These are phyloP conservation scores for Drosophila equinoxialis DNA, from an alignment of 1,140 invertebrate genomes.

Conservation along the genomic window DNA sequence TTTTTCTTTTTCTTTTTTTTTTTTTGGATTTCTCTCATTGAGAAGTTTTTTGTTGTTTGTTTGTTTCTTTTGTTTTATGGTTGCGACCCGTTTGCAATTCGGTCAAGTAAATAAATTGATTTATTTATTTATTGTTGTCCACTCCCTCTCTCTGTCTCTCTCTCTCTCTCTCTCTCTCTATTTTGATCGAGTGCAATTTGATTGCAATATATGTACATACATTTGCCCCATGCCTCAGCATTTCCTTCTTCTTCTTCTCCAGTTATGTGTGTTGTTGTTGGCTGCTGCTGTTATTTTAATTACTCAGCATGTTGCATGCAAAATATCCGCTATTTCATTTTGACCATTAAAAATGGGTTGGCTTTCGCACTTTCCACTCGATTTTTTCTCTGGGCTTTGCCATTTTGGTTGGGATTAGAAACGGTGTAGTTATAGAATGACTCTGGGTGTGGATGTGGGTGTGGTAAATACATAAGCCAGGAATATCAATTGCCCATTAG, in stretches of 20 bases:
- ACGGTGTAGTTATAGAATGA: too few relatives aligned
- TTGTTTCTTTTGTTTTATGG: constrained; percentile 11
- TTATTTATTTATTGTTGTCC: constrained; percentile 39
- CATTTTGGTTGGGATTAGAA: too few relatives aligned
- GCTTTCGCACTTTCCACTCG: constrained; percentile 59
- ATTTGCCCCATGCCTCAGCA: background rate
- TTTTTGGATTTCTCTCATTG: background rate
- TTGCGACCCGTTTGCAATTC: constrained; percentile 39
- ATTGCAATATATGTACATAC: constrained; percentile 4
- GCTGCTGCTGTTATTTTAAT: constrained; percentile 56
- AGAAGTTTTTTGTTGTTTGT: constrained; percentile 36
- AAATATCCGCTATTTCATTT: constrained; percentile 5
- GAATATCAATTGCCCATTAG: constrained; percentile 65
- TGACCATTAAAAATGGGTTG: constrained; percentile 21
- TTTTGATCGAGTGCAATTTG: constrained; percentile 25
- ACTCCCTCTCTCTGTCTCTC: constrained; percentile 8
- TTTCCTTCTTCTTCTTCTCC: background rate
- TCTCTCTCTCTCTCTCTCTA: background rate
- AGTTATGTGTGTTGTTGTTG: background rate
- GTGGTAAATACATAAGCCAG: constrained; percentile 14
- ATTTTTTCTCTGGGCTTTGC: background rate
- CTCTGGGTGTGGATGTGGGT: constrained; percentile 4
- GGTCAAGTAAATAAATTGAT: constrained; percentile 57
- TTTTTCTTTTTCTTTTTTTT: too few relatives aligned
- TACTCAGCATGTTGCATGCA: constrained; percentile 68